Base-by-base conservation (phyloP, 2,888 invertebrate genomes). In the Drosophila mulleri region DNA sequence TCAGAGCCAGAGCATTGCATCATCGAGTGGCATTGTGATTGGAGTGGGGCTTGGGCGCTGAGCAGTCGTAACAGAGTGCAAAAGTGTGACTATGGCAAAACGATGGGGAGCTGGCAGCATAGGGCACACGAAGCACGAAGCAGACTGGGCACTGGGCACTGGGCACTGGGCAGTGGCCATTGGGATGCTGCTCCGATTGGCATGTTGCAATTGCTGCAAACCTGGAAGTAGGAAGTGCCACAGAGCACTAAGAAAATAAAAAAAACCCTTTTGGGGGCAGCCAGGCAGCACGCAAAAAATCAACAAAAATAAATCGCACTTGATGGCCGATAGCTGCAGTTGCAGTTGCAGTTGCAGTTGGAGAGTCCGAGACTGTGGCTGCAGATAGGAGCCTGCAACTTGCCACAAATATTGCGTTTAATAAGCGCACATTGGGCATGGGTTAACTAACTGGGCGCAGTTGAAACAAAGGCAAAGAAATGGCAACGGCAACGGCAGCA, bases 221-320 rank as follows among this genome's bases (percentile, higher is more conserved):
- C 78, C 82, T 78, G 87, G 87, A 84, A 87, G 84, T 87, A 84
- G 84, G 84, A 84, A 84, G 87, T 84, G 72, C 59, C 61, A 50
- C 58, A 56, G 50, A 56, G 50, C 67, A 67, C 67, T 12, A 56
- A 20, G 67, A 57, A 23, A 56, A 20, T 66, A 57, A 23, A 23
- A 39, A 78, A 85, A 65, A 58, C 72, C 83, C 71, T 80, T 80
- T 88, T 69, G 67, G 82, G 62, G 54, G 48, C 48, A 48, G 60
- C 58, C 56, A 52, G 53, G 45, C 75, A 75, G 61, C 87, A 83
- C 82, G 82, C 85, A 81, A 72, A 88, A 87, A 87, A 89, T 87
- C 89, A 90, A 87, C 87, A 87, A 86, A 85, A 90, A 87, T 87
- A 87, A 87, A 90, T 87, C 89, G 90, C 86, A 79, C 89, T 86